Conservation (phyloP, 2,888 invertebrate species). For the Sympetrum striolatum region DNA sequence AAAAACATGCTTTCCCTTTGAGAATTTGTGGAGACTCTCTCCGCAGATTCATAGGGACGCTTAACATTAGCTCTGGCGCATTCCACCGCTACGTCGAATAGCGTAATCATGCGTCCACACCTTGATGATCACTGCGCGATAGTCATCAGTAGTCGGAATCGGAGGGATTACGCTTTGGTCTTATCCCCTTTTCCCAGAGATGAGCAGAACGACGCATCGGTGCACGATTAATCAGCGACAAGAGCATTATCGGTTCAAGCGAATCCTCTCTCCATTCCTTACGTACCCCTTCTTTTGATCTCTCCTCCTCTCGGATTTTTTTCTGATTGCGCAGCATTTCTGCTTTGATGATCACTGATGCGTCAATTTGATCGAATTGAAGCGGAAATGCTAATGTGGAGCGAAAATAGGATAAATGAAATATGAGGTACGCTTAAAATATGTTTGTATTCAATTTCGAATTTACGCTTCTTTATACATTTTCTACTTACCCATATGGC, state of each 20-base stretch:
- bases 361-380: no score
- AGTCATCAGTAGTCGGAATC: not conserved
- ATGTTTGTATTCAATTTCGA: no score
- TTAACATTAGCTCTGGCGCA: not conserved
- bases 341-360: no score
- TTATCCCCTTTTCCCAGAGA: not conserved
- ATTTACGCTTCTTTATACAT: no score
- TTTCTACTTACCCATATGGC: no score
- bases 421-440: no score
- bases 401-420: no score
- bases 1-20: no score
- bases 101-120: not conserved
- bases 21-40: no score
- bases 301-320: not conserved
- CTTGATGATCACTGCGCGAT: not conserved
- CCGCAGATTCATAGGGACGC: no score
- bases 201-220: not conserved
- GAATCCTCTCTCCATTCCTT: not conserved
- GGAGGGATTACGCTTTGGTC: not conserved
- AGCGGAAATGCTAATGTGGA: no score
- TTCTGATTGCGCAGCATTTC: not conserved
- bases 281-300: not conserved
- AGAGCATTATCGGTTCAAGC: not conserved
- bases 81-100: not conserved
- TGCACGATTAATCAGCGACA: not conserved